Evolutionary conservation across 2,113 vertebrate species (phyloP).

Genomic region (Pyrgilauda ruficollis): DNA sequence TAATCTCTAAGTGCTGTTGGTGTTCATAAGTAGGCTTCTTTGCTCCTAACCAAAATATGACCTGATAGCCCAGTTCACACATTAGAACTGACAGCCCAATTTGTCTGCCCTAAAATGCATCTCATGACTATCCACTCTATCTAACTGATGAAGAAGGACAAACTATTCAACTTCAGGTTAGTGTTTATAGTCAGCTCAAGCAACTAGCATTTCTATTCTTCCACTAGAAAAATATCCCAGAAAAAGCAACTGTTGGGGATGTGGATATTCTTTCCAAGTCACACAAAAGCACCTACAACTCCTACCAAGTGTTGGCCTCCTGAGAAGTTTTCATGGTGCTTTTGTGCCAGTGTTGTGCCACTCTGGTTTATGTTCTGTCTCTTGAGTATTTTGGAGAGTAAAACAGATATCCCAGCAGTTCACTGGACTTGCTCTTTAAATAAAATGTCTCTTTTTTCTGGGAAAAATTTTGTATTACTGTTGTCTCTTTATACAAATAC

Average conservation of each 20-base stretch:
- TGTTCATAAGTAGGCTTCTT: conserved; percentile 30
- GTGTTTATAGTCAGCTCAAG: neutral
- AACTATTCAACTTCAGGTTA: neutral
- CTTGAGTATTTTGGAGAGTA: neutral
- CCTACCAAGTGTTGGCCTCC: neutral
- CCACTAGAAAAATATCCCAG: neutral
- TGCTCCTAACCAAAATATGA: conserved; percentile 42
- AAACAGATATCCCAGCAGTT: neutral
- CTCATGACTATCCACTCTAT: conserved; percentile 8
- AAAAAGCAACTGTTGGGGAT: neutral
- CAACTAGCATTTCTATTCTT: neutral
- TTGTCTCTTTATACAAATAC: neutral
- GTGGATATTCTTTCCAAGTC: neutral
- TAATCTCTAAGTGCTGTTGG: conserved; percentile 26
- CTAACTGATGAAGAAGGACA: conserved; percentile 18
- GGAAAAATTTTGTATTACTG: neutral
- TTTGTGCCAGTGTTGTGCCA: neutral
- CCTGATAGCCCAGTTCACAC: conserved; percentile 42
- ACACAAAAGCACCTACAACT: neutral
- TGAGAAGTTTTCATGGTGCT: neutral
- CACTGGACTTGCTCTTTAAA: neutral
- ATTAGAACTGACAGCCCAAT: conserved; percentile 58
- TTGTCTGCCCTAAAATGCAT: conserved; percentile 36
- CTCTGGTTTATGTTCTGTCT: neutral
- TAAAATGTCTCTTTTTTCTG: neutral